Conservation (phyloP, 2,797 vertebrate species). For the Hemibagrus guttatus region DNA sequence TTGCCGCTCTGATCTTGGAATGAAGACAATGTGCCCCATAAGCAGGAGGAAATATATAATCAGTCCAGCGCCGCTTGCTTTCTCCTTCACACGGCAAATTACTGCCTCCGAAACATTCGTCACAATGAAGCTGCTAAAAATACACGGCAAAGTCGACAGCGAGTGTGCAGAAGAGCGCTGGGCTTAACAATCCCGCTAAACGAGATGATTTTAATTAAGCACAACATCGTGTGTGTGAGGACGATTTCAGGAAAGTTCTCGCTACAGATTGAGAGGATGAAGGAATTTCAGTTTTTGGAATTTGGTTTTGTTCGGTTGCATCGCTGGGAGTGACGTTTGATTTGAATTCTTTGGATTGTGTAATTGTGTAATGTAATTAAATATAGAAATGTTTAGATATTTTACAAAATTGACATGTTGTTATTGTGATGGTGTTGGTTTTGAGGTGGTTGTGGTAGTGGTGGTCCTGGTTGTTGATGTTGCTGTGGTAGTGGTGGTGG, state of each 20-base stretch:
- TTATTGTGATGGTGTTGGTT: no score
- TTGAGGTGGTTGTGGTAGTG: not conserved
- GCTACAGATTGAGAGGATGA: no score
- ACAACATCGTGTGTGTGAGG: no score
- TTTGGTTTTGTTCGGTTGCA: not conserved
- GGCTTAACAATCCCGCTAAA: conserved; percentile 20
- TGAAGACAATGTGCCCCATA: not conserved
- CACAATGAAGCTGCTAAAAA: conserved; percentile 32
- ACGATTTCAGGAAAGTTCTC: no score
- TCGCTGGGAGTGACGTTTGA: not conserved
- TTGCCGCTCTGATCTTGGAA: conserved; percentile 28
- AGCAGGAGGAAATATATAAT: conserved; percentile 17
- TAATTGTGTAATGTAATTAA: not conserved
- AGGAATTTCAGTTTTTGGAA: not conserved
- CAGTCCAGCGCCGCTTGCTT: conserved; percentile 6
- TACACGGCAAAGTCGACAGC: conserved; percentile 7
- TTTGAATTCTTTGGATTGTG: not conserved
- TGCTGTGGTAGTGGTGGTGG: no score
- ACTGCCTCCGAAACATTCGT: conserved; percentile 1
- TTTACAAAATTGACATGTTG: not conserved
- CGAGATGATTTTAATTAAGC: conserved; percentile 24
- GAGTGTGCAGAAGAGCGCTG: not conserved
- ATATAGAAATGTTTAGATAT: not conserved
- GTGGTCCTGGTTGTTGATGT: not conserved
- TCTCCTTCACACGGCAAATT: conserved; percentile 22